Evolutionary conservation across 1,140 invertebrate species (phyloP).

Genomic region (Philaenus spumarius): DNA sequence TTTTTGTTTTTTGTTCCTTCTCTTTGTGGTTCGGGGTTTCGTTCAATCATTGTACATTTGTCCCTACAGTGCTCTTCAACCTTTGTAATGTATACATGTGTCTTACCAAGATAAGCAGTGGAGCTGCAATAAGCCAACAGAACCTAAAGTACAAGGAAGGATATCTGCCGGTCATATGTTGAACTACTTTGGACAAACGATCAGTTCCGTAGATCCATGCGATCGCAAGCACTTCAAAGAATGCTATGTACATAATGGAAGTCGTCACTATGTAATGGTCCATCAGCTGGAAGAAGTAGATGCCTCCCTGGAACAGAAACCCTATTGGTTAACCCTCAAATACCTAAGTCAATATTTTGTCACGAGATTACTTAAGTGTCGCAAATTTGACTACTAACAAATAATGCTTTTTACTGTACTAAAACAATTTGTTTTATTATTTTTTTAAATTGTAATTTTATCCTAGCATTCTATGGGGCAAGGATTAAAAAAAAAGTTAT

Average conservation of each 20-base stretch:
- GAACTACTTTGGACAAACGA: slow-evolving; percentile 69
- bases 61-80: too few species aligned
- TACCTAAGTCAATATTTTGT: too few species aligned
- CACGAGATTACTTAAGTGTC: too few species aligned
- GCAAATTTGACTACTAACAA: too few species aligned
- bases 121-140: slow-evolving; percentile 77
- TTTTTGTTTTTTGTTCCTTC: too few species aligned
- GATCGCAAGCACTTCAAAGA: slow-evolving; percentile 85
- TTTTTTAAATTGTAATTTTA: not conserved
- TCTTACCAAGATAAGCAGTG: slow-evolving; percentile 71
- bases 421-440: not conserved
- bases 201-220: slow-evolving; percentile 88
- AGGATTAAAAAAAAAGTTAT: not conserved
- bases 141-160: slow-evolving; percentile 75
- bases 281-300: slow-evolving; percentile 87
- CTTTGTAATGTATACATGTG: too few species aligned
- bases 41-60: too few species aligned
- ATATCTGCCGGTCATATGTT: slow-evolving; percentile 76
- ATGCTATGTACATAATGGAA: slow-evolving; percentile 84
- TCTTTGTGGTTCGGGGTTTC: too few species aligned
- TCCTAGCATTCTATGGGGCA: not conserved
- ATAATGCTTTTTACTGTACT: not conserved
- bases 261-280: slow-evolving; percentile 89
- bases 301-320: slow-evolving; percentile 63
- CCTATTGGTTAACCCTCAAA: not conserved